Base-by-base conservation (phyloP, 2,888 invertebrate genomes). In the Phyllotreta cruciferae region DNA sequence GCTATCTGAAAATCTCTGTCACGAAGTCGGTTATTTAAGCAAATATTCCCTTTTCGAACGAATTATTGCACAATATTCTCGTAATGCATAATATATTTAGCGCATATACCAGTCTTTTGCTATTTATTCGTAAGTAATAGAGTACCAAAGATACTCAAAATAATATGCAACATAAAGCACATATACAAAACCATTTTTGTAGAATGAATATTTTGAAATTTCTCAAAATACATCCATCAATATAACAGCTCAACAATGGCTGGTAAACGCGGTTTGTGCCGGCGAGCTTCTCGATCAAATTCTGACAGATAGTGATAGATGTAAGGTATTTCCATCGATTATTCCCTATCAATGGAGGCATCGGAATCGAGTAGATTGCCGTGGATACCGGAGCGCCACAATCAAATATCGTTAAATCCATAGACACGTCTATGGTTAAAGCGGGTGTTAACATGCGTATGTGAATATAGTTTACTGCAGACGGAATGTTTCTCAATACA, bases 291-390 rank as follows among this genome's bases (percentile, higher is more conserved):
- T 68, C 71, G 67, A 70, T 70, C 67, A 69, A 63, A 64, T 45
- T 56, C 57, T 68, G 69, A 70, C 69, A 66, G 66, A 68, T 62
- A 65, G 67, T 72, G 72, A 71, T 72, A 66, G 68, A 71, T 70
- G 66, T 63, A 66, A 69, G 68, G 69, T 66, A 65, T 68, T 67
- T 68, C 72, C 36, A 73, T 73, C 73, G 73, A 74, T 73, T 73
- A 68, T 63, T 65, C 56, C 64, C 58, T 64, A 70, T 69, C 71
- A 66, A 64, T 47, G 64, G 63, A 63, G 57, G 68, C 60, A 60
- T 52, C 60, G 11, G 63, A 64, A 67, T 66, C 70, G 60, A 64
- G 60, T 56, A 64, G 60, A 57, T 54, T 54, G 56, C 57, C 42
- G 57, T 58, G 24, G 24, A 45, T 42, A 62, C 56, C 55, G 35